A percentile compares a stretch with the other conserved stretches of the same genome.
These are phyloP conservation scores for Neomorphus geoffroyi DNA, from an alignment of 2,797 vertebrate species.

Conservation along the genomic window DNA sequence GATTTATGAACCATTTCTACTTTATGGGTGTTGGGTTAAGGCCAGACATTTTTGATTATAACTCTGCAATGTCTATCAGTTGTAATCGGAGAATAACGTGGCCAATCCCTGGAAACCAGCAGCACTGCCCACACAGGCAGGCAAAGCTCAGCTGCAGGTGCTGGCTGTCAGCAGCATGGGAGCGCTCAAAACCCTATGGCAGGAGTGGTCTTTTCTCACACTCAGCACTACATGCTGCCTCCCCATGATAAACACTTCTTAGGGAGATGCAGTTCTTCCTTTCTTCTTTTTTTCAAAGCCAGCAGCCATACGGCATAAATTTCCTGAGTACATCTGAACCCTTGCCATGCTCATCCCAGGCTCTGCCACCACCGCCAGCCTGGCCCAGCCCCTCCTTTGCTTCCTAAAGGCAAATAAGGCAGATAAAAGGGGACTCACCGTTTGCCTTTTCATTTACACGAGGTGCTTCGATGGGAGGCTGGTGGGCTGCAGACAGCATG, in stretches of 20 bases:
- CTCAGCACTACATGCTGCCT: background rate
- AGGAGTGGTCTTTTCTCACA: background rate
- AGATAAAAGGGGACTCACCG: background rate
- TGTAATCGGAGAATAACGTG: background rate
- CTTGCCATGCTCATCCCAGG: background rate
- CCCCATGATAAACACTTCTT: background rate
- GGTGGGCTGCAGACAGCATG: background rate
- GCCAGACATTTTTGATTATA: background rate
- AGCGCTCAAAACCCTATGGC: background rate
- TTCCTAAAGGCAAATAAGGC: background rate
- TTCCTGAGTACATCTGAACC: background rate
- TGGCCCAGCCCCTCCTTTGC: background rate
- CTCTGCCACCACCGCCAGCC: background rate
- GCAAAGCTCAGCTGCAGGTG: background rate
- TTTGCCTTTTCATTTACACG: background rate
- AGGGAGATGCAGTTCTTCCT: background rate
- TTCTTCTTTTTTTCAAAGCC: conserved; percentile 25
- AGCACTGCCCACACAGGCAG: background rate
- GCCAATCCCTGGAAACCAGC: background rate
- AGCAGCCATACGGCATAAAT: background rate
- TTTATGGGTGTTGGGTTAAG: conserved; percentile 3
- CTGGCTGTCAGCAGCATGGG: background rate
- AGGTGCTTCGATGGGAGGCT: conserved; percentile 4
- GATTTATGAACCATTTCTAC: conserved; percentile 49
- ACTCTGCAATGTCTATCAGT: background rate